These are phyloP conservation scores for Lepeophtheirus nordmannii DNA, from an alignment of 2,888 invertebrate species.

Conservation along the genomic window DNA sequence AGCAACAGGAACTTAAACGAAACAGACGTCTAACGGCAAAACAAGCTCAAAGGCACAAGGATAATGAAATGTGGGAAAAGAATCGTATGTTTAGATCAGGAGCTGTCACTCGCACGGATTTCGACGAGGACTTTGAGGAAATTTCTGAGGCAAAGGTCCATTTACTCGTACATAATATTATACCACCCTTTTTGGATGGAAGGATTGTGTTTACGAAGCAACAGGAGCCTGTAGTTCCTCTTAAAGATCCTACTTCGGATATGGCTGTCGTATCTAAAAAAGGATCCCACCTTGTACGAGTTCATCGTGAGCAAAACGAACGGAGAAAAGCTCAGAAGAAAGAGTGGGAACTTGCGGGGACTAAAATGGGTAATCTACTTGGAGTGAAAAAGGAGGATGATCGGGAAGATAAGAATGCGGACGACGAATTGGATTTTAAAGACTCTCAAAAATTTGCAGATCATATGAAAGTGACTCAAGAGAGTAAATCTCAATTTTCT, in stretches of 20 bases:
- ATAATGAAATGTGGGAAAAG: slow-evolving; percentile 96
- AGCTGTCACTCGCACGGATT: slow-evolving; percentile 47
- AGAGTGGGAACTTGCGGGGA: slow-evolving; percentile 96
- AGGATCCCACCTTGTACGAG: slow-evolving; percentile 75
- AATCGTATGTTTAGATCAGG: slow-evolving; percentile 64
- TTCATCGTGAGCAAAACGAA: slow-evolving; percentile 88
- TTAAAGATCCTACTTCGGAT: slow-evolving; percentile 83
- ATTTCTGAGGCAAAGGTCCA: slow-evolving; percentile 88
- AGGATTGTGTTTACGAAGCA: slow-evolving; percentile 98
- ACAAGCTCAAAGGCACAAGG: slow-evolving; percentile 88
- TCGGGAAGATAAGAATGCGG: slow-evolving; percentile 42
- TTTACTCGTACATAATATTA: slow-evolving; percentile 88
- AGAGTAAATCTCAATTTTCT: slow-evolving; percentile 61
- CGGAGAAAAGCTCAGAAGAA: slow-evolving; percentile 91
- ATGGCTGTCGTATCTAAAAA: slow-evolving; percentile 84
- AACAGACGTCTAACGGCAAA: slow-evolving; percentile 87
- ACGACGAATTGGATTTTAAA: slow-evolving; percentile 66
- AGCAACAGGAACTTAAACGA: slow-evolving; percentile 45
- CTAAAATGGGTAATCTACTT: slow-evolving; percentile 84
- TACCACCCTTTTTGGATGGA: slow-evolving; percentile 96
- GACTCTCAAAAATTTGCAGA: slow-evolving; percentile 75
- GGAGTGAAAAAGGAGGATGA: slow-evolving; percentile 67
- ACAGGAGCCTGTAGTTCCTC: slow-evolving; percentile 94
- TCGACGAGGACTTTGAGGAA: slow-evolving; percentile 86
- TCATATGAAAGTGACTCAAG: slow-evolving; percentile 56